Evolutionary conservation across 1,140 invertebrate species (phyloP).

Genomic region (Achroia grisella): DNA sequence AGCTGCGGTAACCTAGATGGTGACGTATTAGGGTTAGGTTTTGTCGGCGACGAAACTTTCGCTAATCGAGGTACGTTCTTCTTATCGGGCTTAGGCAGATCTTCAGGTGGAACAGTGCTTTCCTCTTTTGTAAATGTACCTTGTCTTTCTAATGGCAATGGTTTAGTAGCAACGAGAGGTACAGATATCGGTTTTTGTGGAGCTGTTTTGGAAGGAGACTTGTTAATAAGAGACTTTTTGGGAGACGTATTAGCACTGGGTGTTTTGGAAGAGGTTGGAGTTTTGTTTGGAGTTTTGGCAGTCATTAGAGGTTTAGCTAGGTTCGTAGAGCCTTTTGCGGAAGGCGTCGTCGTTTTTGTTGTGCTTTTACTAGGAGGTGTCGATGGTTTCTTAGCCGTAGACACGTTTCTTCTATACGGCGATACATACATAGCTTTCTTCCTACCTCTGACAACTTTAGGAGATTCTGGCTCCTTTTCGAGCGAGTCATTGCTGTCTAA

Average conservation of each 20-base stretch:
- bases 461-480: constrained; percentile 50
- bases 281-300: constrained; percentile 40
- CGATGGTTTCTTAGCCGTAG: constrained; percentile 37
- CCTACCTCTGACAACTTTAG: constrained; percentile 83
- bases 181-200: constrained; percentile 30
- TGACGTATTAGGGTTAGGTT: constrained; percentile 51
- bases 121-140: constrained; percentile 93
- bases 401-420: constrained; percentile 67
- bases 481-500: constrained; percentile 58
- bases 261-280: constrained; percentile 25
- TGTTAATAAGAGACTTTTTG: constrained; percentile 41
- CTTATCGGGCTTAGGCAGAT: constrained; percentile 61
- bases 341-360: constrained; percentile 22
- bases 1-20: constrained; percentile 66
- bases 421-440: constrained; percentile 83
- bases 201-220: constrained; percentile 40
- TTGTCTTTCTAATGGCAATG: constrained; percentile 80
- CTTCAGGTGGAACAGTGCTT: constrained; percentile 61
- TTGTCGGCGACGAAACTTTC: constrained; percentile 47
- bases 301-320: constrained; percentile 30
- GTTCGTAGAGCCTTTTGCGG: constrained; percentile 28
- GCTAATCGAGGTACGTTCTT: constrained; percentile 45
- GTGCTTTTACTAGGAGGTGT: constrained; percentile 20
- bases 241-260: constrained; percentile 41
- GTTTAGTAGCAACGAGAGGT: constrained; percentile 31